Percentiles rank a stretch among this genome's conserved stretches.
These are phyloP conservation scores for Frankliniella fusca DNA, from an alignment of 2,888 invertebrate genomes.

Conservation along the genomic window DNA sequence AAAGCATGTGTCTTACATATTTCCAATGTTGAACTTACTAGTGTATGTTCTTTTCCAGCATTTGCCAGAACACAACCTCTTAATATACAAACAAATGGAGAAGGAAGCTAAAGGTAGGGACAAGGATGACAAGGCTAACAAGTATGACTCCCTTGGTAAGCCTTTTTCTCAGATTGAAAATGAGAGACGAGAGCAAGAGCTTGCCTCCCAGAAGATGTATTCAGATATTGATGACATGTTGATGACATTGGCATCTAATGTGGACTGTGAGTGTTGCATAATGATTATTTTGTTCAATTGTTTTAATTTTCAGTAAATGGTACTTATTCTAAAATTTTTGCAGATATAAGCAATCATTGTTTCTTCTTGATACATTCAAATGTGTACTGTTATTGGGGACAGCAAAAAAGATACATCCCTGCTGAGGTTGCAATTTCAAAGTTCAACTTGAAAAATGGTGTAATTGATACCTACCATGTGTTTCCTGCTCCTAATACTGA, in stretches of 20 bases:
- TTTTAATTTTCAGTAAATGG: not conserved
- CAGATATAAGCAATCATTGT: conserved; percentile 41
- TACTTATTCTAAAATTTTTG: conserved; percentile 32
- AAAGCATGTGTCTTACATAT: not conserved
- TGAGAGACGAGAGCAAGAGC: conserved; percentile 36
- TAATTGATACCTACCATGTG: conserved; percentile 44
- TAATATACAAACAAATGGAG: conserved; percentile 42
- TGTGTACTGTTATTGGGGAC: conserved; percentile 43
- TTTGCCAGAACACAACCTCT: conserved; percentile 18
- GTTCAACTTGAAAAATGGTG: conserved; percentile 50
- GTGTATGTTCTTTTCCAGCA: not conserved
- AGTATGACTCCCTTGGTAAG: conserved; percentile 44
- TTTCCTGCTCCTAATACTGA: conserved; percentile 48
- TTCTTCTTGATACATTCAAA: conserved; percentile 48
- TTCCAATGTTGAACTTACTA: not conserved
- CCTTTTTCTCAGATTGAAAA: conserved; percentile 39
- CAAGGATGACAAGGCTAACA: conserved; percentile 35
- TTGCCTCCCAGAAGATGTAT: conserved; percentile 41
- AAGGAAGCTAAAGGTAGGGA: conserved; percentile 40
- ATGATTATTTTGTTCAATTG: not conserved
- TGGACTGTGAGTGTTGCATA: not conserved
- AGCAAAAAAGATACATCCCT: conserved; percentile 47
- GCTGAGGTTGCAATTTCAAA: conserved; percentile 53
- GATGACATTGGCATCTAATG: not conserved
- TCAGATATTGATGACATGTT: conserved; percentile 40